Percentiles rank a stretch among this genome's conserved stretches.
Conservation (phyloP, 2,797 vertebrate species). For the Micrastur ruficollis region DNA sequence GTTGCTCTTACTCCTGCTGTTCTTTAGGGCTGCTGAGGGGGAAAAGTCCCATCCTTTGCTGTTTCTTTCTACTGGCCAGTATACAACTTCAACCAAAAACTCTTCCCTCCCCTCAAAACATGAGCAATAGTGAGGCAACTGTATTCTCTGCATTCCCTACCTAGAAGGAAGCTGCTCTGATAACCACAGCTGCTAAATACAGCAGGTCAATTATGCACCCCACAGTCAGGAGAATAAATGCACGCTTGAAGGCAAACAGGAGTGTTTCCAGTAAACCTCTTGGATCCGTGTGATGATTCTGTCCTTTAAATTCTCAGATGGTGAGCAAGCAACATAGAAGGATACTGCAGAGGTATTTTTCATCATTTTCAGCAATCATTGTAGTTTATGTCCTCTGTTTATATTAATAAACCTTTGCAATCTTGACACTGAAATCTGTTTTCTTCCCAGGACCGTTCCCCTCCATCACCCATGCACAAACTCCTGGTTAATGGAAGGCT, state of each 20-base stretch:
- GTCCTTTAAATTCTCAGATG: background rate
- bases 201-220: background rate
- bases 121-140: background rate
- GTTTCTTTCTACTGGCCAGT: background rate
- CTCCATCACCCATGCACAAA: background rate
- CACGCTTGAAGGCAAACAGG: background rate
- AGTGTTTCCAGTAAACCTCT: background rate
- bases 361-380: background rate
- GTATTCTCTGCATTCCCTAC: background rate
- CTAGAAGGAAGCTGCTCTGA: background rate
- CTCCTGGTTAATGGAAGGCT: background rate
- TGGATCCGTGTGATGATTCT: background rate
- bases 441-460: background rate
- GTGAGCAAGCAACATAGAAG: background rate
- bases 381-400: background rate
- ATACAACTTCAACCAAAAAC: background rate
- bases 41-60: background rate
- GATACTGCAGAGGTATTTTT: background rate
- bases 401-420: background rate
- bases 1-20: background rate
- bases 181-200: background rate
- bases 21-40: background rate
- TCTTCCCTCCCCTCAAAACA: background rate
- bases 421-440: background rate
- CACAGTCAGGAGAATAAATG: background rate